Percentiles rank a stretch among this genome's conserved stretches.
Conservation (phyloP, 2,797 vertebrate genomes). For the Caiman crocodilus region DNA sequence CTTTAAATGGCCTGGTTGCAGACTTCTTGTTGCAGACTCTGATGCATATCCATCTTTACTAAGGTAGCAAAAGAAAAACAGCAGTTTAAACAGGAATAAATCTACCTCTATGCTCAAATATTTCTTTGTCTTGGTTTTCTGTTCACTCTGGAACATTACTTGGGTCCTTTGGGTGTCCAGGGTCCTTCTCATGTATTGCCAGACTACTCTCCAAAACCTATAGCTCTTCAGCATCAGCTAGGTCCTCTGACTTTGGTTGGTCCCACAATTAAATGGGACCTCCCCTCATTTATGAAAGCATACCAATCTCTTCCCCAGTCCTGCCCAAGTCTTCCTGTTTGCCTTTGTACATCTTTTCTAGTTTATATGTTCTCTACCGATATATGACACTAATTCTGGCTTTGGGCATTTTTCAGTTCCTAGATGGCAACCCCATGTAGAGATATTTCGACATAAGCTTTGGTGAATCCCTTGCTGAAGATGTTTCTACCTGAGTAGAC, state of each 20-base stretch:
- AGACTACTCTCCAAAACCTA: neutral
- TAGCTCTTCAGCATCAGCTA: slow-evolving; percentile 20
- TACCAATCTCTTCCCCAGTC: slow-evolving; percentile 47
- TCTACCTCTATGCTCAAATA: fast-evolving
- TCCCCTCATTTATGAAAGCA: slow-evolving; percentile 64
- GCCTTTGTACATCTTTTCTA: slow-evolving; percentile 27
- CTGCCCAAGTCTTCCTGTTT: slow-evolving; percentile 12
- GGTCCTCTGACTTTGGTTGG: neutral
- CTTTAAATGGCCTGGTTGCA: too few relatives aligned
- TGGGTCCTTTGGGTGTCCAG: neutral
- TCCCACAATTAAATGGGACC: slow-evolving; percentile 28
- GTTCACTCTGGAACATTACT: neutral
- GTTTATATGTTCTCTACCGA: slow-evolving; percentile 66
- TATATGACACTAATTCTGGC: slow-evolving; percentile 67
- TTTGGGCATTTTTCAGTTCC: slow-evolving; percentile 66
- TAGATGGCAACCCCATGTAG: slow-evolving; percentile 57
- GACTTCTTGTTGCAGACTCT: too few relatives aligned
- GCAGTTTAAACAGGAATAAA: neutral
- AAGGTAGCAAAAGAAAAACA: too few relatives aligned
- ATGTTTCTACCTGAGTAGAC: neutral
- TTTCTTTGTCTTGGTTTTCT: neutral
- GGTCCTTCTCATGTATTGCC: neutral
- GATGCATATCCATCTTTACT: too few relatives aligned
- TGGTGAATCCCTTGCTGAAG: neutral
- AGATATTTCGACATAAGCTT: slow-evolving; percentile 41